These are phyloP conservation scores for Hoplodrina blanda DNA, from an alignment of 2,888 invertebrate species.

Conservation along the genomic window DNA sequence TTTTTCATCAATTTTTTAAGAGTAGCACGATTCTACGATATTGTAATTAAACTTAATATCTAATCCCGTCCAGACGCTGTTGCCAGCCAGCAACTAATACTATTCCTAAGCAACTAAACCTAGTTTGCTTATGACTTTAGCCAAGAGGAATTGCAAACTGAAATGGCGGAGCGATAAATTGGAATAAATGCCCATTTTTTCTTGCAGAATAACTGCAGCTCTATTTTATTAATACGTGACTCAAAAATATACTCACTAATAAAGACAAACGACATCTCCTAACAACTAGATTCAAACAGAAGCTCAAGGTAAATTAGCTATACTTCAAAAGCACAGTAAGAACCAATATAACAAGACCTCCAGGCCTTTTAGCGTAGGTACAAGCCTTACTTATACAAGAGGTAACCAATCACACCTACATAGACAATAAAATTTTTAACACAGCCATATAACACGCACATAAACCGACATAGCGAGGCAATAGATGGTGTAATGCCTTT, in stretches of 20 bases:
- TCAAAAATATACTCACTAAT: not conserved
- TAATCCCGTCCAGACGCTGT: too few species aligned
- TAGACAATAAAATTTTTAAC: slow-evolving; percentile 62
- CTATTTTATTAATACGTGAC: too few species aligned
- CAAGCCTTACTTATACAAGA: slow-evolving; percentile 24
- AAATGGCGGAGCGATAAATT: not conserved
- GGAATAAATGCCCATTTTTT: not conserved
- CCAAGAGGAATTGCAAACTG: not conserved
- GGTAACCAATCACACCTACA: slow-evolving; percentile 60
- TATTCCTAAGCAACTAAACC: not conserved
- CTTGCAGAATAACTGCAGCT: not conserved
- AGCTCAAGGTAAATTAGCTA: slow-evolving; percentile 12
- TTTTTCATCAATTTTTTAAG: not conserved
- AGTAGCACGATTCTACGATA: not conserved
- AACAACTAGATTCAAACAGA: slow-evolving; percentile 19
- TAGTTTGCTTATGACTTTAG: not conserved
- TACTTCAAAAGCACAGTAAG: not conserved
- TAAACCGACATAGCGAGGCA: slow-evolving; percentile 47
- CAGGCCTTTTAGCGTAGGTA: slow-evolving; percentile 29
- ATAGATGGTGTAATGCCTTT: slow-evolving; percentile 60
- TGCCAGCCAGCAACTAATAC: not conserved
- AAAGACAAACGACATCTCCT: slow-evolving; percentile 1
- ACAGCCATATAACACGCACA: slow-evolving; percentile 59
- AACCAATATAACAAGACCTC: slow-evolving; percentile 23
- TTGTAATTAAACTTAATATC: not conserved